These are phyloP conservation scores for Heliothis subflexa DNA, from an alignment of 1,140 invertebrate species.

Conservation along the genomic window DNA sequence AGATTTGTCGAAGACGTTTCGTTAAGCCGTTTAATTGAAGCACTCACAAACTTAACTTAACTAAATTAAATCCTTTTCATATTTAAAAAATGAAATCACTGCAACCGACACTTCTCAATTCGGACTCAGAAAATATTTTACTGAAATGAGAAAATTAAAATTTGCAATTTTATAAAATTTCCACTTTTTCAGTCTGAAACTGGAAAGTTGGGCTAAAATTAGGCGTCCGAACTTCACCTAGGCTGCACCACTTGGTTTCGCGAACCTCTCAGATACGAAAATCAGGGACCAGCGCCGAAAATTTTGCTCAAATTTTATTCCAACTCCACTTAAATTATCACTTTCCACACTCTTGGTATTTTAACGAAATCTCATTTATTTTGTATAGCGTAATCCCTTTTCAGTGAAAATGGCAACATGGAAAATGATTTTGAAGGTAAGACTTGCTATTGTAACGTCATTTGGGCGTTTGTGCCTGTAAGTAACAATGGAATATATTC, in stretches of 20 bases:
- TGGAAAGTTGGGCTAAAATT: conserved; percentile 21
- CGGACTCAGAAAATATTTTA: conserved; percentile 9
- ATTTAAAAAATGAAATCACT: neutral
- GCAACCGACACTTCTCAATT: conserved; percentile 5
- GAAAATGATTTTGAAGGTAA: neutral
- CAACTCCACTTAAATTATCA: conserved; percentile 11
- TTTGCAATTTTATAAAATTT: conserved; percentile 7
- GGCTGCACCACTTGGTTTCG: conserved; percentile 9
- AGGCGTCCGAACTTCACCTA: neutral
- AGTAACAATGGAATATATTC: neutral
- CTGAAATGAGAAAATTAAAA: neutral
- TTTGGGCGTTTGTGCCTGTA: neutral
- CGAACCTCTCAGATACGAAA: neutral
- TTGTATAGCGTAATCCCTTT: neutral
- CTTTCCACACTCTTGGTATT: conserved; percentile 11
- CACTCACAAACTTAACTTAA: neutral
- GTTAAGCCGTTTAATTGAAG: too few species aligned
- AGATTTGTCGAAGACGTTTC: too few species aligned
- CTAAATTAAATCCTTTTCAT: conserved; percentile 6
- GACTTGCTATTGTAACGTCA: neutral
- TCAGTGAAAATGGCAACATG: neutral
- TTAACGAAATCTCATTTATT: neutral
- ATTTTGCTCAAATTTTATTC: conserved; percentile 1
- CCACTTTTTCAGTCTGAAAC: neutral
- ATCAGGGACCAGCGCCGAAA: neutral